These are phyloP conservation scores for Mormyrops boulengeri DNA, from an alignment of 2,797 vertebrate species.

Conservation along the genomic window DNA sequence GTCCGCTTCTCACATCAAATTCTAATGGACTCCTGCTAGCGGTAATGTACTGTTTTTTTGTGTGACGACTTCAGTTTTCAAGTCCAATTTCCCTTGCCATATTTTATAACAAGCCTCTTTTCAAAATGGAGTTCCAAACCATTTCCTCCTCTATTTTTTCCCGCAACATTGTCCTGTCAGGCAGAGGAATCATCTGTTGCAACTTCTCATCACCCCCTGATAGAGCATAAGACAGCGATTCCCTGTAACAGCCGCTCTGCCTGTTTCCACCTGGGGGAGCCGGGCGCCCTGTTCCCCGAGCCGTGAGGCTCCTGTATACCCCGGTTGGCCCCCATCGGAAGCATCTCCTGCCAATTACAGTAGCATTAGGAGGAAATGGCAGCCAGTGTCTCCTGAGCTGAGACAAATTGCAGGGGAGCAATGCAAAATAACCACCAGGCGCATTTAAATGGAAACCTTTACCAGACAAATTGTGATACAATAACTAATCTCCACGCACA, in stretches of 20 bases:
- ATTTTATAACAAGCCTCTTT: slow-evolving; percentile 15
- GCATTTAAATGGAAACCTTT: slow-evolving; percentile 82
- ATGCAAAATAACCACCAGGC: slow-evolving; percentile 72
- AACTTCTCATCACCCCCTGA: not conserved
- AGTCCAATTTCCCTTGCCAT: slow-evolving; percentile 12
- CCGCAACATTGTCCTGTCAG: slow-evolving; percentile 18
- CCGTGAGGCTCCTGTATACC: slow-evolving; percentile 38
- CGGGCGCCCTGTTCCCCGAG: not conserved
- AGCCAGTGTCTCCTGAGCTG: slow-evolving; percentile 62
- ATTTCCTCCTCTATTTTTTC: slow-evolving; percentile 16
- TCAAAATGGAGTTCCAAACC: slow-evolving; percentile 18
- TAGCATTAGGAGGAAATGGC: slow-evolving; percentile 59
- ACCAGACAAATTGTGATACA: slow-evolving; percentile 72
- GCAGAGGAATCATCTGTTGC: slow-evolving; percentile 5
- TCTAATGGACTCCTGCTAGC: slow-evolving; percentile 6
- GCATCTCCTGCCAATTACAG: slow-evolving; percentile 63
- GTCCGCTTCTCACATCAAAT: not conserved
- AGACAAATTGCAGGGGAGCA: slow-evolving; percentile 71
- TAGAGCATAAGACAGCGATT: not conserved
- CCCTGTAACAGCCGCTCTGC: not conserved
- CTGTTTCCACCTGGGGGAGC: slow-evolving; percentile 25
- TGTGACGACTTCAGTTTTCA: not conserved
- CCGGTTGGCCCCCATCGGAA: slow-evolving; percentile 27
- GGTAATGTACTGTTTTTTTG: not conserved
- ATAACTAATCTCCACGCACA: slow-evolving; percentile 65